phyloP scores from a whole-genome alignment of 2,888 invertebrate genomes.

The Eumacrocentrus americanus region DNA sequence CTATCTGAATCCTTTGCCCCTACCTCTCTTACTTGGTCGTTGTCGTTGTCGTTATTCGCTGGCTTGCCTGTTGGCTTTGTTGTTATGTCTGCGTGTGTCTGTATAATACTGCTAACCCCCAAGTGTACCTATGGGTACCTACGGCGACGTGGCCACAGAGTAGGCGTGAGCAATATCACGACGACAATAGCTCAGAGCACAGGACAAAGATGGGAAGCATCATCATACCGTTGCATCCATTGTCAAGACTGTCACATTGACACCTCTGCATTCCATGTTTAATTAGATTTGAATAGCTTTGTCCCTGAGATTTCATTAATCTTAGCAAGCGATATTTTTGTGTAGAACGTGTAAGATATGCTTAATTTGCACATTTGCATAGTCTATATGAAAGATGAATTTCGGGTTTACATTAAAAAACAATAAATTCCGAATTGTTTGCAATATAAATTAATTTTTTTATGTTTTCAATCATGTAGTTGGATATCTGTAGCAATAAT shows the following conservation, averaged over 20 bases:
- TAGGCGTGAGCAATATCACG: conserved; percentile 9
- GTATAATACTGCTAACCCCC: too few species aligned
- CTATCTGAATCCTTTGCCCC: conserved; percentile 15
- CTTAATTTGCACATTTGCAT: too few species aligned
- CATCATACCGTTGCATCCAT: conserved; percentile 10
- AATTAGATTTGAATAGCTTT: conserved; percentile 31
- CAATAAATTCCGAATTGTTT: too few species aligned
- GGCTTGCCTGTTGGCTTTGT: neutral
- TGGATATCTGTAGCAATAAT: too few species aligned
- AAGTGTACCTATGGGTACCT: too few species aligned
- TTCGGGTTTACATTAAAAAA: too few species aligned
- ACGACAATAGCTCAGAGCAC: conserved; percentile 5
- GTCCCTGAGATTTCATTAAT: neutral
- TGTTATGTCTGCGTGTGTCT: neutral
- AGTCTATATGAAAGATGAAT: too few species aligned
- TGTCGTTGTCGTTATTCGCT: conserved; percentile 4
- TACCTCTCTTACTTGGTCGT: conserved; percentile 26
- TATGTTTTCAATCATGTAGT: too few species aligned
- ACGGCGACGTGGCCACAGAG: too few species aligned
- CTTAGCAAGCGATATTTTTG: too few species aligned
- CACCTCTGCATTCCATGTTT: conserved; percentile 28
- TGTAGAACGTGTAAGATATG: too few species aligned
- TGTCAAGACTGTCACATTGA: conserved; percentile 13
- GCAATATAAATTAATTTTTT: too few species aligned
- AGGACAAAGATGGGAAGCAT: neutral